These are phyloP conservation scores for Sebastes trivittatus DNA, from an alignment of 2,797 vertebrate species.

Conservation along the genomic window DNA sequence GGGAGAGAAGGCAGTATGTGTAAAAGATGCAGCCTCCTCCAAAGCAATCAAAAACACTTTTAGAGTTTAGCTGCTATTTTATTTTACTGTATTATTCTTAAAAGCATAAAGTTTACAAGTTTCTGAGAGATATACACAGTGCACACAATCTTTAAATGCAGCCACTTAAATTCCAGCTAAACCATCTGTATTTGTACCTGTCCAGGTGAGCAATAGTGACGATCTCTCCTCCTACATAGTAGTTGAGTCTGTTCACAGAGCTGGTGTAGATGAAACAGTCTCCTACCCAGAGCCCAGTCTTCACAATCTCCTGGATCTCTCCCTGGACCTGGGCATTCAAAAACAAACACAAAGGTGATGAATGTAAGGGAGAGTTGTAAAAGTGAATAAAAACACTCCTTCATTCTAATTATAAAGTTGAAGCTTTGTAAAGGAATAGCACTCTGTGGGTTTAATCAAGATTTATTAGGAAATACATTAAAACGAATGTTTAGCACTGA, in stretches of 20 bases:
- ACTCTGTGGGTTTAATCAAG: background rate
- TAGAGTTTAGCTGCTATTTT: background rate
- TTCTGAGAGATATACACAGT: background rate
- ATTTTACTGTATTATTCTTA: background rate
- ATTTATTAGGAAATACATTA: background rate
- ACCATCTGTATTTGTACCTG: constrained; percentile 80
- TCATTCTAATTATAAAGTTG: background rate
- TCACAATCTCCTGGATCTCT: constrained; percentile 98
- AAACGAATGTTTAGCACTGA: background rate
- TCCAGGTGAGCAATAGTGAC: constrained; percentile 99
- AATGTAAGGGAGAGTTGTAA: background rate
- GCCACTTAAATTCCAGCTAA: background rate
- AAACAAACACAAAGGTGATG: constrained; percentile 12
- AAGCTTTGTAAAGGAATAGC: background rate
- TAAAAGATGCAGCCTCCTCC: background rate
- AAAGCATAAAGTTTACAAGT: background rate
- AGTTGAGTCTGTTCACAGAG: constrained; percentile 98
- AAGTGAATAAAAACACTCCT: background rate
- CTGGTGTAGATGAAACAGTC: constrained; percentile 99
- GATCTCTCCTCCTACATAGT: constrained; percentile 98
- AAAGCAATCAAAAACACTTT: background rate
- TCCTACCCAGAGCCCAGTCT: constrained; percentile 97
- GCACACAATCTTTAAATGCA: background rate
- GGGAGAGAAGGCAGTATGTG: background rate
- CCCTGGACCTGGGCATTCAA: constrained; percentile 89